A percentile compares a stretch with the other conserved stretches of the same genome.
phyloP scores from a whole-genome alignment of 2,113 vertebrate genomes.

The Mormyrus iriodes region DNA sequence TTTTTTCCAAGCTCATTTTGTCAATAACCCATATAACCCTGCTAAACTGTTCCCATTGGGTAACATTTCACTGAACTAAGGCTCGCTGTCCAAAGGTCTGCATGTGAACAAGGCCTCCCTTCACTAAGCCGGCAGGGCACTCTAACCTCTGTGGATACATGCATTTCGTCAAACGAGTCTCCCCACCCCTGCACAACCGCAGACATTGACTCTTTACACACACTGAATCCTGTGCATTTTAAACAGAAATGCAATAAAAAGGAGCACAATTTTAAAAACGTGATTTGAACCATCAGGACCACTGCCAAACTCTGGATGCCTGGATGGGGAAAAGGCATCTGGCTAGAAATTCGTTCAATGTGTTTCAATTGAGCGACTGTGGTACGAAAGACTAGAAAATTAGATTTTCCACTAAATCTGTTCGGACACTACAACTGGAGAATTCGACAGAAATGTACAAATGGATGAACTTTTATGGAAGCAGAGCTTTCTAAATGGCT shows the following conservation, averaged over 20 bases:
- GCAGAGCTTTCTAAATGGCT: constrained; percentile 15
- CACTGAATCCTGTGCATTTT: constrained; percentile 49
- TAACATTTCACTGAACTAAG: constrained; percentile 22
- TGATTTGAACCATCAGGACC: constrained; percentile 40
- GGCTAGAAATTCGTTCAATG: constrained; percentile 33
- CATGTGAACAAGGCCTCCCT: constrained; percentile 9
- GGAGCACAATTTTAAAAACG: constrained; percentile 49
- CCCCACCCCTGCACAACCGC: constrained; percentile 18
- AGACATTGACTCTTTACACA: constrained; percentile 35
- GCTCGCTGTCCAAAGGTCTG: constrained; percentile 26
- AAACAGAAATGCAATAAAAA: constrained; percentile 45
- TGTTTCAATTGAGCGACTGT: constrained; percentile 47
- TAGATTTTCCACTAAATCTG: constrained; percentile 18
- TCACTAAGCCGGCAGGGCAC: neutral
- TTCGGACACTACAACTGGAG: neutral
- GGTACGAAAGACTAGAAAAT: constrained; percentile 37
- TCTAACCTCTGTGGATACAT: neutral
- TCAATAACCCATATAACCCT: neutral
- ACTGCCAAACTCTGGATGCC: constrained; percentile 39
- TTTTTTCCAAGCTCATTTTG: neutral
- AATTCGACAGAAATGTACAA: constrained; percentile 7
- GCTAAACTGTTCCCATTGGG: neutral
- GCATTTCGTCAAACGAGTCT: constrained; percentile 1
- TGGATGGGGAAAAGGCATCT: constrained; percentile 28
- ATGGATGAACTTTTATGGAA: constrained; percentile 1